Evolutionary conservation across 1,140 invertebrate species (phyloP), one percentile per base, ranked within the genome.

Genomic region (Caerostris extrusa): DNA sequence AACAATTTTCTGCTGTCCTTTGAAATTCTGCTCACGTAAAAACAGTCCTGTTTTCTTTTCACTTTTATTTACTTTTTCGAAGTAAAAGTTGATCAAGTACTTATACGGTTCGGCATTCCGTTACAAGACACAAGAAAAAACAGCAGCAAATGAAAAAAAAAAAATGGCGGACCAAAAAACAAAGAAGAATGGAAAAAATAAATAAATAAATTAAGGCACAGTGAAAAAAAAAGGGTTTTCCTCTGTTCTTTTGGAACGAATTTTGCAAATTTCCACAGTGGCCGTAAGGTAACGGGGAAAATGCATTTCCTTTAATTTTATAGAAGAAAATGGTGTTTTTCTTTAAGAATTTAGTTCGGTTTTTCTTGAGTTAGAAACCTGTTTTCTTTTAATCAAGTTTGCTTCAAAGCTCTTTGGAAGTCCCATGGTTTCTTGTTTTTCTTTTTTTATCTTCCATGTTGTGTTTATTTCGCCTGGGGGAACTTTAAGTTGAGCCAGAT

Each of bases 371-470:
- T 81, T 34, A 8, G 34, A 57, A 14, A 85, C 50, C 12, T 85
- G 82, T 85, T 85, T 85, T 85, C 82, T 85, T 85, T 85, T 85
- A 85, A 85, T 56, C 56, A 85, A 57, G 50, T 85, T 85, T 85
- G 12, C 12, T 7, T 55, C 82, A 34, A 34, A 34, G 34, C 34
- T 34, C 34, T 34, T 8, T 55, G 10, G 82, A 17, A 8, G 12
- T 85, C 55, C 7, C 55, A 10, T 85, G 8, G 3, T 3, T 85
- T 56, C 2, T 34, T 34, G 34, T 34, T 34, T n/a, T n/a, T n/a
- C 0, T 34, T 34, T 34, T 34, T 34, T 34, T 34, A 34, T 34
- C 34, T 34, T 34, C 34, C 55, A 3, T 56, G 6, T 12, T 57
- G 7, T 57, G 82, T 56, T 8, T 55, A 14, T 85, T 56, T 81